phyloP scores from a whole-genome alignment of 2,113 vertebrate species.

The Sterna hirundo region DNA sequence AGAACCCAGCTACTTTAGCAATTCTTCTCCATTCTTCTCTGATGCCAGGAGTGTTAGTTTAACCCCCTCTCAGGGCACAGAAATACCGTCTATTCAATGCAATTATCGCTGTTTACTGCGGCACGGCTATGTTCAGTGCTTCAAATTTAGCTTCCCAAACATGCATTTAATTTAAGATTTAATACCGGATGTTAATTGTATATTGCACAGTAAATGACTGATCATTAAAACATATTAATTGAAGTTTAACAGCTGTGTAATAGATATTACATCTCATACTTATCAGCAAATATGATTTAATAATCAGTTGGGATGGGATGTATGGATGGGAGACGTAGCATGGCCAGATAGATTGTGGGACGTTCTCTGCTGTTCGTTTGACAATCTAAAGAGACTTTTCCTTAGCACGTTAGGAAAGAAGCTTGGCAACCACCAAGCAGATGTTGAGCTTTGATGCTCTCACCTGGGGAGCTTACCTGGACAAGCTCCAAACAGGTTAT shows the following conservation, averaged over 20 bases:
- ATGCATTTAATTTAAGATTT: constrained; percentile 57
- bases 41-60: not conserved
- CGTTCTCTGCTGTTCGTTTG: not conserved
- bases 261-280: constrained; percentile 59
- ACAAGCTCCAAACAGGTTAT: not conserved
- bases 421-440: not conserved
- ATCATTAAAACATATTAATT: constrained; percentile 69
- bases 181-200: constrained; percentile 60
- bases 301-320: constrained; percentile 26
- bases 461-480: not conserved
- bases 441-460: not conserved
- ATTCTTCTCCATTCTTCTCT: not conserved
- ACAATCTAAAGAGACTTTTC: not conserved
- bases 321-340: not conserved
- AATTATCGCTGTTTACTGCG: not conserved
- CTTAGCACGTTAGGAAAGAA: not conserved
- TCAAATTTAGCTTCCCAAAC: constrained; percentile 50
- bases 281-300: constrained; percentile 66
- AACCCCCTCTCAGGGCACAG: not conserved
- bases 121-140: not conserved
- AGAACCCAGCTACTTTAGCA: not conserved
- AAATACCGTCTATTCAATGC: not conserved
- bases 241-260: constrained; percentile 65
- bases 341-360: not conserved
- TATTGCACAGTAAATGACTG: constrained; percentile 52